Conservation (phyloP, 2,113 vertebrate species). For the Polyodon spathula region DNA sequence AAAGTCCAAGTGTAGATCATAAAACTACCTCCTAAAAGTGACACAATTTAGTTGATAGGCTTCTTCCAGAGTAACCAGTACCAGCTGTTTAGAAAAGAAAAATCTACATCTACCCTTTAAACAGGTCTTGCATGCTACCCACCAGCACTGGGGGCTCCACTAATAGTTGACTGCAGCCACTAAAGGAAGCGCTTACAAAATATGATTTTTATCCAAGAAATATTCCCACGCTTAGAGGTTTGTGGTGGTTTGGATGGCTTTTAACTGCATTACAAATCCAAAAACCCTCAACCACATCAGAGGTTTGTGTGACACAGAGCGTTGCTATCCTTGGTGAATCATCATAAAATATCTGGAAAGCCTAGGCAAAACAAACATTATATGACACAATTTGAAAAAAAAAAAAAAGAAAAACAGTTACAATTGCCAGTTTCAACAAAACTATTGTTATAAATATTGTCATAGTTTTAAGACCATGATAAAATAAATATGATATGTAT, state of each 20-base stretch:
- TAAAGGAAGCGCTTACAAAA: background rate
- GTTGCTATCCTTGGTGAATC: background rate
- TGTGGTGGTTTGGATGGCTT: slow-evolving; percentile 2
- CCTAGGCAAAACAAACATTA: background rate
- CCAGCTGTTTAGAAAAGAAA: background rate
- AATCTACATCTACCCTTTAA: background rate
- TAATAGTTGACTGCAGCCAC: background rate
- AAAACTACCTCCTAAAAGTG: background rate
- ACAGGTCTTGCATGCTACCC: slow-evolving; percentile 3
- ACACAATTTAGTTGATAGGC: background rate
- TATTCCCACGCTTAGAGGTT: background rate
- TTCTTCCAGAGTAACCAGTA: background rate
- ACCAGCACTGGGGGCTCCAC: background rate
- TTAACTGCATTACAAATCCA: slow-evolving; percentile 5
- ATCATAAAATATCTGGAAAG: background rate
- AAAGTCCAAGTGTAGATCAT: too few species aligned
- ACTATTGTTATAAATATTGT: too few species aligned
- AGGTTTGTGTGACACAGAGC: background rate
- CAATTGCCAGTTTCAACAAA: background rate
- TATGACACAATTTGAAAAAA: background rate
- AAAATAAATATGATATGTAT: too few species aligned
- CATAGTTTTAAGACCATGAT: too few species aligned
- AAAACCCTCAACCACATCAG: background rate
- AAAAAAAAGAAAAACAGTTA: background rate
- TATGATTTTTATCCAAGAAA: background rate